Conservation (phyloP, 2,113 vertebrate genomes). For the Rhynchopsitta pachyrhyncha region DNA sequence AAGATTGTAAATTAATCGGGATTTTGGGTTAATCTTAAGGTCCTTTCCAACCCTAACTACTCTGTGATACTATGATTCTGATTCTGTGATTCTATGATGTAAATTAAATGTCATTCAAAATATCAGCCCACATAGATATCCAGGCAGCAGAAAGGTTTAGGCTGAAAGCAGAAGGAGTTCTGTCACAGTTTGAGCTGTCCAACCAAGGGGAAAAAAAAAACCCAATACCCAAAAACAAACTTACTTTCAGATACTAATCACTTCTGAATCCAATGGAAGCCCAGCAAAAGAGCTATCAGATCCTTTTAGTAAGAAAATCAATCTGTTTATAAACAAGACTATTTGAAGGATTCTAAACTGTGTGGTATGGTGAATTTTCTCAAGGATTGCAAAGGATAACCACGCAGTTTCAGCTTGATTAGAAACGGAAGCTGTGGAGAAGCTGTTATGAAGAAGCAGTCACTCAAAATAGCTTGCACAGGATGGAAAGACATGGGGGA, state of each 20-base stretch:
- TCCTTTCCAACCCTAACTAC: background rate
- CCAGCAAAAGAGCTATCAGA: background rate
- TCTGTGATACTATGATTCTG: background rate
- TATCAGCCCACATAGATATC: background rate
- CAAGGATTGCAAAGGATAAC: background rate
- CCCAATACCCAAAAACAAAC: background rate
- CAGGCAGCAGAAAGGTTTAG: background rate
- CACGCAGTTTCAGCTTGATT: background rate
- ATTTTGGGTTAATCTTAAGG: background rate
- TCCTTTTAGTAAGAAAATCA: background rate
- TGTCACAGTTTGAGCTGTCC: background rate
- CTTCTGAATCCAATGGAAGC: background rate
- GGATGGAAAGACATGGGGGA: accelerated
- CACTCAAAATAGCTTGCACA: accelerated
- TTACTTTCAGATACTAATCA: background rate
- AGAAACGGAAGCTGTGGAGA: background rate
- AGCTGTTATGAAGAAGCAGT: background rate
- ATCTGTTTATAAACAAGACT: background rate
- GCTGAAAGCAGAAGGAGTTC: background rate
- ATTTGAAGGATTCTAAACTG: background rate
- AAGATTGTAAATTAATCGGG: background rate
- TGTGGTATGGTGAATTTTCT: background rate
- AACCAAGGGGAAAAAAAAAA: background rate
- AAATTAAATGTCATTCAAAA: background rate
- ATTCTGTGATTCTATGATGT: no score